Base-by-base conservation (phyloP, 2,113 vertebrate genomes). In the Prunella himalayana region DNA sequence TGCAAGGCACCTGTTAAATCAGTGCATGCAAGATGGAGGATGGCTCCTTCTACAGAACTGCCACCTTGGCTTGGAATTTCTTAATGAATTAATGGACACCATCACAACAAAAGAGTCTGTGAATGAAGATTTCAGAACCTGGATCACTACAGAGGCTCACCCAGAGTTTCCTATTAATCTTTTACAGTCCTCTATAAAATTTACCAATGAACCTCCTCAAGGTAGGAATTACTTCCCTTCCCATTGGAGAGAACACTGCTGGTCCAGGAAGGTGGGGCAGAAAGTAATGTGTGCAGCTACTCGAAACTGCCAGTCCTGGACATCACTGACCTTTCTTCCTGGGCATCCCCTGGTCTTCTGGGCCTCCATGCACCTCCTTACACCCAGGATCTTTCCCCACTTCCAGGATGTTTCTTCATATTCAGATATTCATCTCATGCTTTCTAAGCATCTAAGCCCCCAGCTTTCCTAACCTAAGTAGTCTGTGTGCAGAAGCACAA, bases 11-110 rank as follows among this genome's bases (percentile, higher is more conserved):
- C 97, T 99, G 53, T 85, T 99, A 90, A 97, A 95, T 82, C 97
- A 97, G 63, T 98, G 98, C 70, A 98, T 98, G 97, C 96, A 96
- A 47, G 98, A 98, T 22, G 98, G 98, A 44, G 98, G 98, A 61
- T 99, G 98, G 98, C 97, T 98, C 28, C 98, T 99, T 23, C 98
- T 99, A 73, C 98, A 99, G 97, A 99, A 99, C 95, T 98, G 98
- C 59, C 98, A 99, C 94, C 98, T 99, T 88, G 98, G 98, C 9
- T 96, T 99, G 72, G 97, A 98, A 54, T 99, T 99, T 95, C 97
- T 99, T 96, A 97, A 97, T 28, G 98, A 99, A 86, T 97, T 99
- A 85, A 91, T 99, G 95, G 98, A 98, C 42, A 98, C 97, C 8
- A 96, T 99, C 22, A 91, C 97, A 41, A 22, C 70, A 11, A 72